phyloP scores from a whole-genome alignment of 2,888 invertebrate genomes.

The Dendrolimus houi region DNA sequence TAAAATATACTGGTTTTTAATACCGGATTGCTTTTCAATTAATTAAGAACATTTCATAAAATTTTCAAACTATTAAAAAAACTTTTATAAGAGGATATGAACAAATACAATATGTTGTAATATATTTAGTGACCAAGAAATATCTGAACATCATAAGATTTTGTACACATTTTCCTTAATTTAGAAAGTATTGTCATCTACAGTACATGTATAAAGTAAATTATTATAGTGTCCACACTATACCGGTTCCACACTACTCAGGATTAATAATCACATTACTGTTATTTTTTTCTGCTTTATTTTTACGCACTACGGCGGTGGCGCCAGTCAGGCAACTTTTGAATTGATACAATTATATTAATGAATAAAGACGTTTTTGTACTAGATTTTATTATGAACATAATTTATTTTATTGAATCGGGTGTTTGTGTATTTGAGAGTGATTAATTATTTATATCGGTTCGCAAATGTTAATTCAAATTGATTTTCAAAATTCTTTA shows the following conservation, averaged over 20 bases:
- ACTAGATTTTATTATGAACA: constrained; percentile 1
- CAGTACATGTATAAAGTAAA: constrained; percentile 18
- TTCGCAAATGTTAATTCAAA: no score
- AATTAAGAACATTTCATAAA: no score
- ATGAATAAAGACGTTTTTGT: constrained; percentile 10
- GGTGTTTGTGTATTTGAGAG: no score
- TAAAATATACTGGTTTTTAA: no score
- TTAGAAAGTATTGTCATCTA: background rate
- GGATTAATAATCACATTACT: constrained; percentile 60
- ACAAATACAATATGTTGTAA: no score
- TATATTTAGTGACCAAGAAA: no score
- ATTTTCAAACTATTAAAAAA: no score
- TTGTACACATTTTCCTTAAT: background rate
- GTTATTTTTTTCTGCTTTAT: constrained; percentile 33
- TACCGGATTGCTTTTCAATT: no score
- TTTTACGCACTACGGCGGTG: constrained; percentile 27
- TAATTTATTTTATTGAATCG: background rate
- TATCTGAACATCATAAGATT: no score
- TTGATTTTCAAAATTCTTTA: no score
- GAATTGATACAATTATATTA: constrained; percentile 11
- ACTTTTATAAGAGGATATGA: no score
- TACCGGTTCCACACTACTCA: constrained; percentile 40
- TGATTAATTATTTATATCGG: no score
- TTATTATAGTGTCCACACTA: constrained; percentile 38
- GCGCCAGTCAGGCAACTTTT: constrained; percentile 42